These are phyloP conservation scores for Epizoanthus illoricatus DNA, from an alignment of 92 coral and sea anemone genomes.

Conservation along the genomic window DNA sequence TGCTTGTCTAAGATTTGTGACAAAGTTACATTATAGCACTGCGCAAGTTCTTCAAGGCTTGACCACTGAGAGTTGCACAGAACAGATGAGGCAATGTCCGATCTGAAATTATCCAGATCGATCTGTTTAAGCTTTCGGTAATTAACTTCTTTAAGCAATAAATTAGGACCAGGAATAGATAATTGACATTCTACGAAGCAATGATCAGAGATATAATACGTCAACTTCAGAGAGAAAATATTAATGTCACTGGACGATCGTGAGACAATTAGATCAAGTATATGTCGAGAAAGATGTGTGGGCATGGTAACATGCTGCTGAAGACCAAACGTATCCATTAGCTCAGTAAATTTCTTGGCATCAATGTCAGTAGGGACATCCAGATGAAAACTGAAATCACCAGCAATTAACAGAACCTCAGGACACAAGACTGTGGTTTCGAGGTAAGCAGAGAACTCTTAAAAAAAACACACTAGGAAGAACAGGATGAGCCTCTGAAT, in stretches of 20 bases:
- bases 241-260: not conserved
- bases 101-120: too few species aligned
- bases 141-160: not conserved
- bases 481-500: conserved; percentile 1
- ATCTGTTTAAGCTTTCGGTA: too few species aligned
- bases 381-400: conserved; percentile 36
- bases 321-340: conserved; percentile 16
- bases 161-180: not conserved
- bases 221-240: conserved; percentile 21
- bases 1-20: conserved; percentile 54
- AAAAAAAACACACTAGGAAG: conserved; percentile 27
- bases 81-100: too few species aligned
- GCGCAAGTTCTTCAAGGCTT: conserved; percentile 40
- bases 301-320: conserved; percentile 7
- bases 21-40: conserved; percentile 38
- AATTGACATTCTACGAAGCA: not conserved
- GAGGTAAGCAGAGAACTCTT: conserved; percentile 34
- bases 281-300: conserved; percentile 1
- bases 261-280: conserved; percentile 2
- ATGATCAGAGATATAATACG: conserved; percentile 40
- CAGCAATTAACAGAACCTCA: conserved; percentile 41
- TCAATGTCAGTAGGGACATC: conserved; percentile 4
- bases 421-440: conserved; percentile 44
- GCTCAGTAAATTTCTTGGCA: conserved; percentile 2
- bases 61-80: too few species aligned